Base-by-base conservation (phyloP, 2,113 vertebrate species). In the Rhineura floridana region DNA sequence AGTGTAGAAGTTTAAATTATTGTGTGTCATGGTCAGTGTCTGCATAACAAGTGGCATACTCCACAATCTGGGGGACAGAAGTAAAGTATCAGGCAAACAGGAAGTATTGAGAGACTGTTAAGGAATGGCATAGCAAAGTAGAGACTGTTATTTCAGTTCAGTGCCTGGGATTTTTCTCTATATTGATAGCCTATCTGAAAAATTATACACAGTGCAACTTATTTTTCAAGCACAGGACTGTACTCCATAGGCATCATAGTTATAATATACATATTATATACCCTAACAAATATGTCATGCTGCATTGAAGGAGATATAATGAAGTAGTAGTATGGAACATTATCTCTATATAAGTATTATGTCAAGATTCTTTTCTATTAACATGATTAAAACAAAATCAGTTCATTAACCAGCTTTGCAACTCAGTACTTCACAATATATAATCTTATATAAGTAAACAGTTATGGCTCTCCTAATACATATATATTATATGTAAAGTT, bases 401-500 rank as follows among this genome's bases (percentile, higher is more conserved):
- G n/a, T 42, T 78, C 50, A 81, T 42, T 88, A 88, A 36, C 75
- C 87, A 63, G 44, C 63, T 94, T 80, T 90, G 9, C 76, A 94
- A 90, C 81, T 39, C 11, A n/a, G 0, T 44, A 88, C 0, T 80
- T 90, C 80, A 81, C 90, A 81, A 90, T 1, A 0, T 39, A 91
- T 86, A 93, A 91, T 92, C 0, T 19, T 84, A 13, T 77, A 79
- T 46, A 17, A 91, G 90, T 65, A 89, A 91, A 59, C 80, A 89
- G 36, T 63, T 28, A 72, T 91, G 89, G 84, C 87, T 25, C 65
- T 81, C 85, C 30, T 36, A 8, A 50, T 70, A 62, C 36, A 6
- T 83, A 86, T n/a, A 11, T 84, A 69, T 80, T 82, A 76, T 4
- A 85, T 73, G 73, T 87, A 91, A 81, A 65, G 88, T 44, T 76